Percentiles rank a stretch among this genome's conserved stretches.
Conservation (phyloP, 2,113 vertebrate species). For the Petroica traversi region DNA sequence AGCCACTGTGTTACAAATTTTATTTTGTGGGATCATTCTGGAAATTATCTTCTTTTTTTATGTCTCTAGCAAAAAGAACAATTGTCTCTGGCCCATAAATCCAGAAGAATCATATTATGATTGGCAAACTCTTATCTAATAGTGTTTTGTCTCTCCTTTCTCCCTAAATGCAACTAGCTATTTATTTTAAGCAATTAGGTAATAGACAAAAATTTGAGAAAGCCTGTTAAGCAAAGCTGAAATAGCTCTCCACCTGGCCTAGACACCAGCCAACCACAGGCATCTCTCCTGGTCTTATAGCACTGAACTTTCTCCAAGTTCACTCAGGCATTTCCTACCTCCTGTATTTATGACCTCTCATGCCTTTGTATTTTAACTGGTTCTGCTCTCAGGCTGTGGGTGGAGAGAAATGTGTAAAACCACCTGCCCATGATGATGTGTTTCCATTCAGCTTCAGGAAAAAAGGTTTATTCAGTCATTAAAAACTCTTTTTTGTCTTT, state of each 20-base stretch:
- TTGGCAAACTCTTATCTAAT: not conserved
- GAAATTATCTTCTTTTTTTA: not conserved
- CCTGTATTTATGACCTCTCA: constrained; percentile 56
- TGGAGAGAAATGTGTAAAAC: constrained; percentile 43
- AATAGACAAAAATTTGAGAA: not conserved
- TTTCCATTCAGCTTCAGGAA: constrained; percentile 46
- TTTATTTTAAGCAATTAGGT: constrained; percentile 3
- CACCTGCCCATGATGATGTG: constrained; percentile 29
- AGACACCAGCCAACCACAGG: not conserved
- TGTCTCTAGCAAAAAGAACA: not conserved
- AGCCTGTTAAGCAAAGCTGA: constrained; percentile 7
- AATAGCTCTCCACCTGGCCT: constrained; percentile 44
- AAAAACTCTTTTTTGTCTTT: not conserved
- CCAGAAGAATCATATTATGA: not conserved
- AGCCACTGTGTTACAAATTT: not conserved
- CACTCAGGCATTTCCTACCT: constrained; percentile 46
- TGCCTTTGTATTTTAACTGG: constrained; percentile 50
- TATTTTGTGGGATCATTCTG: not conserved
- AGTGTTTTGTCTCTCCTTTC: not conserved
- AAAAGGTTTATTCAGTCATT: constrained; percentile 25
- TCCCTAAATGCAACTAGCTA: not conserved
- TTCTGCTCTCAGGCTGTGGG: constrained; percentile 21
- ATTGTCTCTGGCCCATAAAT: not conserved
- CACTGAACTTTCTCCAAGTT: constrained; percentile 36
- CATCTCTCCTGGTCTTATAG: constrained; percentile 8